Evolutionary conservation across 2,888 invertebrate genomes (phyloP).

Genomic region (Thecocarcelia acutangulata): DNA sequence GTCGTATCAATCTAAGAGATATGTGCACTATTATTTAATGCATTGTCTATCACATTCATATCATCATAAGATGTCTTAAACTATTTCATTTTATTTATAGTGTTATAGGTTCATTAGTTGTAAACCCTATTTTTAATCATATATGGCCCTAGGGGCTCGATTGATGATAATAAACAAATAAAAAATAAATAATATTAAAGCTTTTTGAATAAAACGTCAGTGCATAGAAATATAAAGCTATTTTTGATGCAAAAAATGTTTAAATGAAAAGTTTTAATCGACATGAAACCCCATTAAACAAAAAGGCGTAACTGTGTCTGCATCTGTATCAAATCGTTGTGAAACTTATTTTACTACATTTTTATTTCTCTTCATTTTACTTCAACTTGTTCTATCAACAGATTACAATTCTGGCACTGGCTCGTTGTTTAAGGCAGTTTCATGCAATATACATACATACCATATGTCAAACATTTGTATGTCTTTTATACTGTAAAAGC

Average conservation of each 20-base stretch:
- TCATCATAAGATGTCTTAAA: too few relatives aligned
- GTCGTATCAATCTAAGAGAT: too few relatives aligned
- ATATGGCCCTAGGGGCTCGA: too few relatives aligned
- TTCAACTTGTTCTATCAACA: slow-evolving; percentile 48
- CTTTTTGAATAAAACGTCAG: too few relatives aligned
- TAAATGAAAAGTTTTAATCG: slow-evolving; percentile 29
- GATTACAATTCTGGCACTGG: slow-evolving; percentile 31
- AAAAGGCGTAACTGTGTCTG: slow-evolving; percentile 53
- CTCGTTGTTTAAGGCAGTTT: slow-evolving; percentile 16
- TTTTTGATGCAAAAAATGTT: too few relatives aligned
- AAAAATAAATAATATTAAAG: too few relatives aligned
- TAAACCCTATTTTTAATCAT: too few relatives aligned
- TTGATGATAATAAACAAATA: too few relatives aligned
- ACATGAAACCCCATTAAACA: slow-evolving; percentile 41
- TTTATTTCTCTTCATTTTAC: slow-evolving; percentile 22
- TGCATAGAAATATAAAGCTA: slow-evolving; percentile 4
- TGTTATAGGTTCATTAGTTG: too few relatives aligned
- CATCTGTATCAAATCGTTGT: slow-evolving; percentile 29
- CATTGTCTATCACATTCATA: too few relatives aligned
- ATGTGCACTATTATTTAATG: too few relatives aligned
- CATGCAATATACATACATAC: slow-evolving; percentile 4
- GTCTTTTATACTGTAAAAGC: slow-evolving; percentile 21
- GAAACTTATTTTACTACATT: slow-evolving; percentile 44
- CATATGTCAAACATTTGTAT: slow-evolving; percentile 34
- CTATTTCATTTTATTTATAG: too few relatives aligned